A percentile compares a stretch with the other conserved stretches of the same genome.
These are phyloP conservation scores for Dryadula phaetusa DNA, from an alignment of 2,888 invertebrate genomes.

Conservation along the genomic window DNA sequence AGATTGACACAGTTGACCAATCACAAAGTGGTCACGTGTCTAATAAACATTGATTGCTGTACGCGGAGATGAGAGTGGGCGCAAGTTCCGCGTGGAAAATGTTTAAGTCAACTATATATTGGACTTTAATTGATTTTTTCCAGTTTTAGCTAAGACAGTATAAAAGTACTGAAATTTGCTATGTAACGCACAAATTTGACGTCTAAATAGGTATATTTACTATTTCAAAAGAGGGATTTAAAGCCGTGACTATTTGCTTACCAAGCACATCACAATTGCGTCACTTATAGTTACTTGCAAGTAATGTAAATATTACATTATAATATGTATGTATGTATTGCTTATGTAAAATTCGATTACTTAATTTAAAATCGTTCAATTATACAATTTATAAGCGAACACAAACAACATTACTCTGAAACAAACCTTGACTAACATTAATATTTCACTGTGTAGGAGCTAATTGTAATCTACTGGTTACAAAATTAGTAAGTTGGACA, in stretches of 20 bases:
- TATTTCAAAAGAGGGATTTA: conserved; percentile 9
- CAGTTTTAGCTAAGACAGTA: not conserved
- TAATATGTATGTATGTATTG: conserved; percentile 12
- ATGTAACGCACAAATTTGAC: not conserved
- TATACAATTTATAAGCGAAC: conserved; percentile 48
- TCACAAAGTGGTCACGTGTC: conserved; percentile 1
- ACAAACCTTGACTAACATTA: conserved; percentile 74
- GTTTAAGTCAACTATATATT: not conserved
- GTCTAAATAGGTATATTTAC: no score
- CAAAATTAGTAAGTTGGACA: conserved; percentile 37
- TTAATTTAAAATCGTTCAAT: conserved; percentile 57
- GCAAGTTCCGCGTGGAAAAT: not conserved
- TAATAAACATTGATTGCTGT: conserved; percentile 3
- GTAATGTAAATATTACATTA: conserved; percentile 10
- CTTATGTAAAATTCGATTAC: conserved; percentile 13
- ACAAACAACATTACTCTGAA: conserved; percentile 48
- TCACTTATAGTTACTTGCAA: not conserved
- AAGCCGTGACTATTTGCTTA: conserved; percentile 11
- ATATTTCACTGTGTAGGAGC: conserved; percentile 64
- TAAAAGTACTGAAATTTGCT: not conserved
- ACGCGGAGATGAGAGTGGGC: not conserved
- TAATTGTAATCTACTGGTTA: conserved; percentile 57
- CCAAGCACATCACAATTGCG: conserved; percentile 7
- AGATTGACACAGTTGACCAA: not conserved
- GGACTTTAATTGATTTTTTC: not conserved